phyloP scores from a whole-genome alignment of 64 coral and sea anemone species.

The Pachyseris speciosa region DNA sequence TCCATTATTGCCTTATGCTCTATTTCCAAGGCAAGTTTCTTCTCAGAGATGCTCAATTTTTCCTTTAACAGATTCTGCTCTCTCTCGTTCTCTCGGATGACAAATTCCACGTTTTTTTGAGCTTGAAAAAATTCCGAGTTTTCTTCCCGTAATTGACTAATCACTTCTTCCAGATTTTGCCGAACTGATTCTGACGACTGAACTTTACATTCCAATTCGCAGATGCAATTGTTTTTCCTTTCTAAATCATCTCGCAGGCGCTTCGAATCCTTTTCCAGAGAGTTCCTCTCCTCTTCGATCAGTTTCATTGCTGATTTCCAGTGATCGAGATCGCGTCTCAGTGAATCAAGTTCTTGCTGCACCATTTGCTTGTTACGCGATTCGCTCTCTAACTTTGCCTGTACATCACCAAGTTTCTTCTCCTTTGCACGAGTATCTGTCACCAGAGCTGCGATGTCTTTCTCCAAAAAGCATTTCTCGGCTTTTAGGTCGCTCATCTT shows the following conservation, averaged over 20 bases:
- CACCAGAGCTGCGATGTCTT: not conserved
- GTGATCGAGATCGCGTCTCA: constrained; percentile 26
- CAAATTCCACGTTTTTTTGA: constrained; percentile 9
- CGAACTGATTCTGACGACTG: constrained; percentile 17
- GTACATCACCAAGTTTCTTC: not conserved
- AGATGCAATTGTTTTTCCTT: not conserved
- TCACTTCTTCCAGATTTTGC: not conserved
- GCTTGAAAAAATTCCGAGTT: not conserved
- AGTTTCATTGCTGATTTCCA: constrained; percentile 21
- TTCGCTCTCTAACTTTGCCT: not conserved
- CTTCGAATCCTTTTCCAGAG: constrained; percentile 3
- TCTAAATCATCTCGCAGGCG: not conserved
- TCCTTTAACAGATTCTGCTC: constrained; percentile 25
- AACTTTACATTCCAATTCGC: constrained; percentile 18
- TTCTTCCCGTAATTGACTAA: constrained; percentile 6
- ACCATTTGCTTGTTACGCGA: constrained; percentile 19
- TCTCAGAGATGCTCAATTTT: constrained; percentile 27
- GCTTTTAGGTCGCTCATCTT: constrained; percentile 13
- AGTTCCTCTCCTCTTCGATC: not conserved
- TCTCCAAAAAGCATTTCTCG: not conserved
- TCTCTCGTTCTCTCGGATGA: not conserved
- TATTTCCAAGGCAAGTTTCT: constrained; percentile 19
- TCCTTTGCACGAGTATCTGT: not conserved
- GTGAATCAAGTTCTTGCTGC: constrained; percentile 22
- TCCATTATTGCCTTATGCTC: not conserved